Base-by-base conservation (phyloP, 1,140 invertebrate genomes). In the Aculops lycopersici region DNA sequence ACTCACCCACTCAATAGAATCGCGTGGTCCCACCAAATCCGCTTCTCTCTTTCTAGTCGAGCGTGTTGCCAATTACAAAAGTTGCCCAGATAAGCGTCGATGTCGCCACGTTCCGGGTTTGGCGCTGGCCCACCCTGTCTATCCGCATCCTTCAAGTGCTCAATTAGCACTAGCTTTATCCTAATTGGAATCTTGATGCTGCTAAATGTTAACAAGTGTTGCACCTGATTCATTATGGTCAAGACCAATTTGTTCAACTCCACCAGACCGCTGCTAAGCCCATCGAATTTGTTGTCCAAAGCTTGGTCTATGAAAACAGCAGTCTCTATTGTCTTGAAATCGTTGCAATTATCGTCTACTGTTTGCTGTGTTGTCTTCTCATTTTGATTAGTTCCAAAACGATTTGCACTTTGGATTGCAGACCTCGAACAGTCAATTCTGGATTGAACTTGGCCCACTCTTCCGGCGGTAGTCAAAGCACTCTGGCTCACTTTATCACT, bases 21-120 rank as follows among this genome's bases (percentile, higher is more conserved):
- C 12, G 56, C 63, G 43, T 64, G 60, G 46, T 63, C 63, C 63
- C 62, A 63, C 39, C 62, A 55, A n/a, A 38, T 42, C n/a, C 48
- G 46, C 17, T 48, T 53, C 16, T 3, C 18, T 41, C 21, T n/a
- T 37, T 21, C 21, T 24, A 15, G 39, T 20, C 12, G 39, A 36
- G 36, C 40, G 19, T 36, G 24, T 46, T 58, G 57, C 57, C 56
- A 58, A 2, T 42, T 35, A 42, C 57, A 58, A 46, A 58, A 58
- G 21, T 51, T 52, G 24, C 49, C 49, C 20, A 58, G 45, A 47
- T 58, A 58, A 12, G 45, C 24, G 31, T 54, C 50, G 18, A 55
- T 55, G 36, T 55, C 50, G 8, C 53, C 53, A 41, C 41, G 40
- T 16, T 40, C 48, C 21, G 45, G 42, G 38, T 46, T 46, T 40